Evolutionary conservation across 2,113 vertebrate species (phyloP).

Genomic region (Rhinoderma darwinii): DNA sequence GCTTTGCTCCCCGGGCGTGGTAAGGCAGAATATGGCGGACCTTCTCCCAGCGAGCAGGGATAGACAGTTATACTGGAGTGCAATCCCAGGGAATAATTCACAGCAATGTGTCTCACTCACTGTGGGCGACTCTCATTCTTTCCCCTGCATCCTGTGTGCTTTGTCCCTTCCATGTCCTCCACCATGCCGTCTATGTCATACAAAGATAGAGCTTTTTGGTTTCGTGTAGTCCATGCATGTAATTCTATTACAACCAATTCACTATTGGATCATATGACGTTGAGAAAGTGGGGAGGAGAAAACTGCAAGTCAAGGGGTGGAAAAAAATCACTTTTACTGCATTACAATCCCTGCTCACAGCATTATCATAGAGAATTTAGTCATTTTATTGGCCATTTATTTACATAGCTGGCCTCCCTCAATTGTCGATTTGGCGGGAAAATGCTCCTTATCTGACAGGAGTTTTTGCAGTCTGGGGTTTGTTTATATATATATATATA

Average conservation of each 20-base stretch:
- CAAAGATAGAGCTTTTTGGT: conserved; percentile 1
- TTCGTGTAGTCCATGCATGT: conserved; percentile 59
- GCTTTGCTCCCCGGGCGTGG: conserved; percentile 72
- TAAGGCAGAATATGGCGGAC: conserved; percentile 76
- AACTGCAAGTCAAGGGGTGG: conserved; percentile 34
- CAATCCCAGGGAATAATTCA: conserved; percentile 28
- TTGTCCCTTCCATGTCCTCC: conserved; percentile 29
- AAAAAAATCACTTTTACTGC: not conserved
- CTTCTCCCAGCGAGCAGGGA: conserved; percentile 54
- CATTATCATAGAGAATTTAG: not conserved
- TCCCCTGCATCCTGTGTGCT: conserved; percentile 25
- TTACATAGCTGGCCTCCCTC: no score
- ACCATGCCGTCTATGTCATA: conserved; percentile 8
- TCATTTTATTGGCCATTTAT: not conserved
- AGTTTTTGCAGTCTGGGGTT: not conserved
- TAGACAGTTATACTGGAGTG: conserved; percentile 53
- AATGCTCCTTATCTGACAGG: not conserved
- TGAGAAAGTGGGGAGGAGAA: conserved; percentile 57
- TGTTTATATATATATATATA: not conserved
- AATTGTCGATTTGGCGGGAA: no score
- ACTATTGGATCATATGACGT: conserved; percentile 61
- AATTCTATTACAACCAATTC: conserved; percentile 62
- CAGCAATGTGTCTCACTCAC: not conserved
- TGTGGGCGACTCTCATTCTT: not conserved
- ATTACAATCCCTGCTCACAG: not conserved